These are phyloP conservation scores for Stegodyphus dumicola DNA, from an alignment of 1,140 invertebrate genomes.

Conservation along the genomic window DNA sequence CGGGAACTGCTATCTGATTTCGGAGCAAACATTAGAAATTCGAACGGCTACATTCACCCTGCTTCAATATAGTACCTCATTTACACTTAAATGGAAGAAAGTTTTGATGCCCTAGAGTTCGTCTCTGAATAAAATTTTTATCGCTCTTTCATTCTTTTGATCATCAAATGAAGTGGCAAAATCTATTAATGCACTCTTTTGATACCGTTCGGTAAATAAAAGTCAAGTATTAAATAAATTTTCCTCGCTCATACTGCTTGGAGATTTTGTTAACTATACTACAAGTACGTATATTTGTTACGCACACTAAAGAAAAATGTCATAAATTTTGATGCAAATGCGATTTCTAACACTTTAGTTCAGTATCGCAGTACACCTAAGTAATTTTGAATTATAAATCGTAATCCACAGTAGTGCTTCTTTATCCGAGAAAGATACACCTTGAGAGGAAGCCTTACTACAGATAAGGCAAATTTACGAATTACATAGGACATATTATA, in stretches of 20 bases:
- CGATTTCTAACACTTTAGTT: too few relatives aligned
- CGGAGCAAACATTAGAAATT: conserved; percentile 41
- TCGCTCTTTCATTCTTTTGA: conserved; percentile 48
- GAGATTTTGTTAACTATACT: too few relatives aligned
- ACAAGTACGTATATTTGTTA: too few relatives aligned
- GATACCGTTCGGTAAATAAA: conserved; percentile 7
- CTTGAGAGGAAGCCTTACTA: too few relatives aligned
- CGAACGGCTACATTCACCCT: conserved; percentile 2
- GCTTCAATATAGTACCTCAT: conserved; percentile 17
- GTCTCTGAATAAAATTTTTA: conserved; percentile 43
- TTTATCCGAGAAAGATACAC: too few relatives aligned
- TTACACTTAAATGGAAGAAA: conserved; percentile 46
- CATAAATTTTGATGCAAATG: too few relatives aligned
- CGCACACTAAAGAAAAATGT: too few relatives aligned
- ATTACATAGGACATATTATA: too few relatives aligned
- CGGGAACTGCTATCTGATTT: conserved; percentile 21
- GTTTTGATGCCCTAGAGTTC: conserved; percentile 9
- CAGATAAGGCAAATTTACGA: too few relatives aligned
- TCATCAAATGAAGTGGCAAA: conserved; percentile 38
- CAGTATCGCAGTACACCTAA: too few relatives aligned
- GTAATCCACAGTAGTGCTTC: too few relatives aligned
- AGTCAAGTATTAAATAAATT: not conserved
- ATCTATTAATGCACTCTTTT: conserved; percentile 44
- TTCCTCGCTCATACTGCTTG: not conserved
- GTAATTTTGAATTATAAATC: too few relatives aligned